A percentile compares a stretch with the other conserved stretches of the same genome.
Conservation (phyloP, 2,888 invertebrate species). For the Orthosia gothica region DNA sequence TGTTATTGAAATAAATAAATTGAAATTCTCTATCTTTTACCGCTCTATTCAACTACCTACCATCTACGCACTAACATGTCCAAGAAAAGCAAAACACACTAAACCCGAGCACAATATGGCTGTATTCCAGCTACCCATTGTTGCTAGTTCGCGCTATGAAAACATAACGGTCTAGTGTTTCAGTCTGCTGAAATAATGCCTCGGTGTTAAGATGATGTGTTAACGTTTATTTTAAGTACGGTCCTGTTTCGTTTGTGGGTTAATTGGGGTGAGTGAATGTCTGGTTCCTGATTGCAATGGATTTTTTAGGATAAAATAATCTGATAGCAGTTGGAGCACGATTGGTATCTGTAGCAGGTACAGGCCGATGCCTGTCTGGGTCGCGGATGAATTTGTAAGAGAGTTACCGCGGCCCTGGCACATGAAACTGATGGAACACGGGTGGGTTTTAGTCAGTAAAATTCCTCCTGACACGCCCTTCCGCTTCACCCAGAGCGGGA, state of each 20-base stretch:
- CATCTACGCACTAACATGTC: neutral
- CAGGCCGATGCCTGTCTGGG: too few relatives aligned
- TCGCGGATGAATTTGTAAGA: too few relatives aligned
- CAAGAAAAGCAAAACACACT: slow-evolving; percentile 28
- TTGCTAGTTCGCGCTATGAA: slow-evolving; percentile 47
- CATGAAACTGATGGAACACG: too few relatives aligned
- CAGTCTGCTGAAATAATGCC: slow-evolving; percentile 36
- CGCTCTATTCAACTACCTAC: too few relatives aligned
- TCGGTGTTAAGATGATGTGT: slow-evolving; percentile 24
- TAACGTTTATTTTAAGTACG: slow-evolving; percentile 1
- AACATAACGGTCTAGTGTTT: slow-evolving; percentile 36
- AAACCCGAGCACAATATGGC: slow-evolving; percentile 42
- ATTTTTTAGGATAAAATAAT: neutral
- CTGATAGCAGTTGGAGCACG: neutral
- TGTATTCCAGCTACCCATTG: slow-evolving; percentile 51
- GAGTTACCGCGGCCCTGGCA: too few relatives aligned
- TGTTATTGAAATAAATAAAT: too few relatives aligned
- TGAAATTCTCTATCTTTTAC: too few relatives aligned
- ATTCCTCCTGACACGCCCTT: too few relatives aligned
- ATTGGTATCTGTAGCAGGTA: neutral
- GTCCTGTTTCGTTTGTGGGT: slow-evolving; percentile 5
- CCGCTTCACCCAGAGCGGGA: too few relatives aligned
- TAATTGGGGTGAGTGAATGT: neutral
- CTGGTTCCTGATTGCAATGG: neutral
- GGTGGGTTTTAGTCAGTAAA: too few relatives aligned